Base-by-base conservation (phyloP, 2,888 invertebrate species). In the Cheilosia vernalis region DNA sequence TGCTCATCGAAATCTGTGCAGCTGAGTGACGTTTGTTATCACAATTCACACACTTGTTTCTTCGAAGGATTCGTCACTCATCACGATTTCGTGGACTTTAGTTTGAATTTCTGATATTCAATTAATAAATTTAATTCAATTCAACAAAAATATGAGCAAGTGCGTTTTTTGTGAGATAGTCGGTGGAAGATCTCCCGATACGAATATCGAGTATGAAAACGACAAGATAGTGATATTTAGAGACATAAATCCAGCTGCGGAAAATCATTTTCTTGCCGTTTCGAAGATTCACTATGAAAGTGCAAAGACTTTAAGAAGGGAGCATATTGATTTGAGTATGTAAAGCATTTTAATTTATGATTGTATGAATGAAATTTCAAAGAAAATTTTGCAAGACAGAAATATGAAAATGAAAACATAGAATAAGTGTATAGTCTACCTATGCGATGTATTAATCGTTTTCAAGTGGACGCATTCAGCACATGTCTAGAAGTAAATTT, bases 211-310 rank as follows among this genome's bases (percentile, higher is more conserved):
- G 66, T 94, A 93, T 88, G 95, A 96, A 93, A 95, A 96, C 88
- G 95, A 97, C 0, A 94, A 96, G 55, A 92, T 96, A 47, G 94
- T 96, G 9, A 95, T 97, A 42, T 97, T 98, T 89, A 94, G 94
- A 42, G 98, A 98, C 89, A 97, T 94, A 13, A 95, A 95, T 89
- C 98, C 98, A 4, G 97, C 96, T 0, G 94, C 96, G 0, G 94
- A 94, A 15, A 94, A 95, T 91, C 98, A 98, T 90, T 95, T 95
- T 89, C 93, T 98, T 81, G 94, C 97, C 17, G 93, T 97, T 40
- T 94, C 97, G 0, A 96, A 95, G 89, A 92, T 93, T 51, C 98
- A 98, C 90, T 95, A 97, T 77, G 93, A 93, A 24, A 96, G 96
- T 92, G 95, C 95, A 0, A 97, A 96, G 90, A 90, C 90, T n/a